Evolutionary conservation across 2,888 invertebrate species (phyloP).

Genomic region (Cyrtodaria siliqua): DNA sequence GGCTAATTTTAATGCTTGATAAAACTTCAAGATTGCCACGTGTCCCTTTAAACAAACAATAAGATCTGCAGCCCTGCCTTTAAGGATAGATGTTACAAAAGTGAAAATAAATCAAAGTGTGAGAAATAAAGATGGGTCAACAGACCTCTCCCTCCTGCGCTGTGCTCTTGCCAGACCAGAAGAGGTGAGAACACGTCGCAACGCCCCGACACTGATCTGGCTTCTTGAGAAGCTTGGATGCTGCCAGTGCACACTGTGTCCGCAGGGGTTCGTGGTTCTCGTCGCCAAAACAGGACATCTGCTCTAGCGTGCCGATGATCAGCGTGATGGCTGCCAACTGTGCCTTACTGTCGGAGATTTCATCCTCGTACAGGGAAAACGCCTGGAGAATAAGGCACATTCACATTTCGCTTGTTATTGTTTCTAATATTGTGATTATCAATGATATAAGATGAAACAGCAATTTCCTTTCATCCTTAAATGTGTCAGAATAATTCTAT

Average conservation of each 20-base stretch:
- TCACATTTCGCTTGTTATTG: no score
- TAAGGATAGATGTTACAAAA: no score
- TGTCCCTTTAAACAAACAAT: no score
- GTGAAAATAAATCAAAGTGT: no score
- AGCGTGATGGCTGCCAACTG: conserved; percentile 98
- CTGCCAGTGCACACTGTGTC: conserved; percentile 98
- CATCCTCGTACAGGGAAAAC: conserved; percentile 99
- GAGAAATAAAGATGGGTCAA: no score
- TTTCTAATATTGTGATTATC: no score
- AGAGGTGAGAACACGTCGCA: conserved; percentile 96
- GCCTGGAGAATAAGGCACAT: conserved; percentile 90
- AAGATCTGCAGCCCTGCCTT: no score
- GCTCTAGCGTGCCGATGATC: conserved; percentile 97
- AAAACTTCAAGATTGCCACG: no score
- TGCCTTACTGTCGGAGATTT: conserved; percentile 97
- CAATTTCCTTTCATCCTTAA: no score
- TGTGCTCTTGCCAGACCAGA: conserved; percentile 93
- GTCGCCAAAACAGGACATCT: conserved; percentile 97
- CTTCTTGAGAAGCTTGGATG: conserved; percentile 98
- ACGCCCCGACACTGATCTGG: conserved; percentile 99
- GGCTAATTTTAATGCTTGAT: no score
- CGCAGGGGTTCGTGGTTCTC: conserved; percentile 99
- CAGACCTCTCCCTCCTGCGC: conserved; percentile 76
- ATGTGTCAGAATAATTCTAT: no score
- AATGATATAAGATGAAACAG: no score